Percentiles rank a stretch among this genome's conserved stretches.
Conservation (phyloP, 2,797 vertebrate genomes). For the Pseudocheirus occidentalis region DNA sequence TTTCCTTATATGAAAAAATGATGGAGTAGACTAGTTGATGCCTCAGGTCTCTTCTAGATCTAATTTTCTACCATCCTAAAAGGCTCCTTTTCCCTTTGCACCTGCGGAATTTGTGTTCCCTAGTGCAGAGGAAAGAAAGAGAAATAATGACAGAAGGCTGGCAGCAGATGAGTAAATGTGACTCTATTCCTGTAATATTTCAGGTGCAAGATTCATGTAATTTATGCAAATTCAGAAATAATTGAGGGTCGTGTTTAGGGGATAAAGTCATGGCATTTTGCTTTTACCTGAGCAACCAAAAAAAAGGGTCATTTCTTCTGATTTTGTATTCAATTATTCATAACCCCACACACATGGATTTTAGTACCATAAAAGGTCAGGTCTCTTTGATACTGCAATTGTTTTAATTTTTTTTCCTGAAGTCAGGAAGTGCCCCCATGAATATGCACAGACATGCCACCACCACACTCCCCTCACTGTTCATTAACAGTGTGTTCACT, state of each 20-base stretch:
- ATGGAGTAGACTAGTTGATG: neutral
- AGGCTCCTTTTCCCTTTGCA: neutral
- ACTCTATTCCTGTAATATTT: conserved; percentile 33
- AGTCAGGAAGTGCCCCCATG: conserved; percentile 79
- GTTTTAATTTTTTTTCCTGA: conserved; percentile 68
- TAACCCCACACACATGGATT: conserved; percentile 70
- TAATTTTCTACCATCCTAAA: neutral
- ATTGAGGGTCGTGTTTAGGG: conserved; percentile 50
- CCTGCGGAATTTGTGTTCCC: neutral
- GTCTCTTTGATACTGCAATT: conserved; percentile 71
- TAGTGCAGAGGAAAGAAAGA: neutral
- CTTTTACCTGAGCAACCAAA: conserved; percentile 65
- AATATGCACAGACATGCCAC: conserved; percentile 83
- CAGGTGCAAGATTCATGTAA: conserved; percentile 57
- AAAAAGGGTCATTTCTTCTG: conserved; percentile 63
- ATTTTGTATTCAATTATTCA: conserved; percentile 83
- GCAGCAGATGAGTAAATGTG: conserved; percentile 63
- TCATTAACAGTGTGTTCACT: conserved; percentile 85
- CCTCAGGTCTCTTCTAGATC: neutral
- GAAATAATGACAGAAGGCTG: conserved; percentile 51
- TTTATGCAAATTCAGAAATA: conserved; percentile 74
- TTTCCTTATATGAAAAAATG: neutral
- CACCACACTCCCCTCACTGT: conserved; percentile 80
- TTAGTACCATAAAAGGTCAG: conserved; percentile 82
- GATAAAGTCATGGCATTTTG: conserved; percentile 66